Evolutionary conservation across 2,113 vertebrate species (phyloP).

Genomic region (Mormyrus lacerda): DNA sequence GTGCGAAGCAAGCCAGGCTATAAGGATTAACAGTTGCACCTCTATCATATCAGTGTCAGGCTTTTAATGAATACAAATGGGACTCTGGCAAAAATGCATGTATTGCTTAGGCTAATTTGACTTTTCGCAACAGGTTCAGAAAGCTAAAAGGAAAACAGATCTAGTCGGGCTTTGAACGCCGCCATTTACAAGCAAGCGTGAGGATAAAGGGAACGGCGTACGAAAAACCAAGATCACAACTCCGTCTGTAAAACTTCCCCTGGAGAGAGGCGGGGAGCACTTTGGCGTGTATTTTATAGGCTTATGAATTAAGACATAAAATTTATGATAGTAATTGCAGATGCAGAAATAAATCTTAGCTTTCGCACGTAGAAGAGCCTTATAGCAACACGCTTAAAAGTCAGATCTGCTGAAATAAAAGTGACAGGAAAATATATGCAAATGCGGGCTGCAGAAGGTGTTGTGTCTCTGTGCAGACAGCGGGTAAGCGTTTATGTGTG

Average conservation of each 20-base stretch:
- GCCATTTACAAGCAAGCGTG: slow-evolving; percentile 17
- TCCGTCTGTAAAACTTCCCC: background rate
- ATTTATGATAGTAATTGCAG: background rate
- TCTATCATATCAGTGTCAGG: background rate
- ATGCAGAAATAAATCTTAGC: background rate
- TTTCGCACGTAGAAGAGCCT: background rate
- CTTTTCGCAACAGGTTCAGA: background rate
- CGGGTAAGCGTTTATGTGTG: background rate
- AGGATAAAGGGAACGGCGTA: background rate
- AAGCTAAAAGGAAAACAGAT: background rate
- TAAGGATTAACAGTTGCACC: background rate
- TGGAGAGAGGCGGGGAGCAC: background rate
- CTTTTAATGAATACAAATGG: slow-evolving; percentile 10
- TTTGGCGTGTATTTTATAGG: background rate
- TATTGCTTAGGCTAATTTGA: background rate
- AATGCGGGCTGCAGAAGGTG: background rate
- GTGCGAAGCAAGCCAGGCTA: background rate
- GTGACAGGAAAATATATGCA: background rate
- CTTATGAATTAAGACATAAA: background rate
- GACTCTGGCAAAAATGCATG: background rate
- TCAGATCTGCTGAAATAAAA: background rate
- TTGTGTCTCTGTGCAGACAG: background rate
- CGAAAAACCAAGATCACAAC: background rate
- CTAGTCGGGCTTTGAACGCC: too few relatives aligned
- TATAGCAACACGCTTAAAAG: background rate